Percentiles rank a stretch among this genome's conserved stretches.
Evolutionary conservation across 2,888 invertebrate species (phyloP).

Genomic region (Perdita meconis): DNA sequence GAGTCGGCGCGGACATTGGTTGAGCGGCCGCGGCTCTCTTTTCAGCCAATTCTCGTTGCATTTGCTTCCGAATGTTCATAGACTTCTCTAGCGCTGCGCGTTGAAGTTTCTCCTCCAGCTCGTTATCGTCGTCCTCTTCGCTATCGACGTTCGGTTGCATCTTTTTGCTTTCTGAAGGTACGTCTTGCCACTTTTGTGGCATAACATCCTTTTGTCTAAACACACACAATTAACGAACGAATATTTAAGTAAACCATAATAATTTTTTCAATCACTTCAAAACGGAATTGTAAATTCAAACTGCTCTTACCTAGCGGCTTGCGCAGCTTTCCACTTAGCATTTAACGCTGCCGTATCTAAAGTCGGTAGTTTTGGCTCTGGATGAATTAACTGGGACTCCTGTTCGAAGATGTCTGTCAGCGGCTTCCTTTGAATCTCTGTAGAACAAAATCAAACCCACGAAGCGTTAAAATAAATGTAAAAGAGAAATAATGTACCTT

Average conservation of each 20-base stretch:
- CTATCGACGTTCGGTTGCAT: conserved; percentile 71
- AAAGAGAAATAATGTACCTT: not conserved
- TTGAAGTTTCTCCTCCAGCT: conserved; percentile 83
- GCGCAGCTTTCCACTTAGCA: conserved; percentile 82
- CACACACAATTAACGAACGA: conserved; percentile 20
- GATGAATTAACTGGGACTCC: conserved; percentile 80
- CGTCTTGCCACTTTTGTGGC: conserved; percentile 84
- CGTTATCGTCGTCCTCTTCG: conserved; percentile 79
- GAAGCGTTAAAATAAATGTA: not conserved
- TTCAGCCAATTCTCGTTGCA: conserved; percentile 81
- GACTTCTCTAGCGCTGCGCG: conserved; percentile 80
- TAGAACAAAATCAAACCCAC: conserved; percentile 33
- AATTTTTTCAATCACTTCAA: not conserved
- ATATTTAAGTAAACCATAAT: not conserved
- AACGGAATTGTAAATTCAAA: not conserved
- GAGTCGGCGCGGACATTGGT: conserved; percentile 77
- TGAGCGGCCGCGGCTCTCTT: conserved; percentile 76
- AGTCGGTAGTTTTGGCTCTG: conserved; percentile 80
- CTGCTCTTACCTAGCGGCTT: conserved; percentile 77
- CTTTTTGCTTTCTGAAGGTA: conserved; percentile 84
- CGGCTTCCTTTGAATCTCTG: conserved; percentile 81
- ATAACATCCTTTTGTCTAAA: conserved; percentile 85
- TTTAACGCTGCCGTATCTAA: conserved; percentile 80
- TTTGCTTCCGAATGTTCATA: conserved; percentile 80
- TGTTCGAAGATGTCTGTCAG: conserved; percentile 82